A percentile compares a stretch with the other conserved stretches of the same genome.
Evolutionary conservation across 2,113 vertebrate genomes (phyloP).

Genomic region (Diphyllodes magnificus): DNA sequence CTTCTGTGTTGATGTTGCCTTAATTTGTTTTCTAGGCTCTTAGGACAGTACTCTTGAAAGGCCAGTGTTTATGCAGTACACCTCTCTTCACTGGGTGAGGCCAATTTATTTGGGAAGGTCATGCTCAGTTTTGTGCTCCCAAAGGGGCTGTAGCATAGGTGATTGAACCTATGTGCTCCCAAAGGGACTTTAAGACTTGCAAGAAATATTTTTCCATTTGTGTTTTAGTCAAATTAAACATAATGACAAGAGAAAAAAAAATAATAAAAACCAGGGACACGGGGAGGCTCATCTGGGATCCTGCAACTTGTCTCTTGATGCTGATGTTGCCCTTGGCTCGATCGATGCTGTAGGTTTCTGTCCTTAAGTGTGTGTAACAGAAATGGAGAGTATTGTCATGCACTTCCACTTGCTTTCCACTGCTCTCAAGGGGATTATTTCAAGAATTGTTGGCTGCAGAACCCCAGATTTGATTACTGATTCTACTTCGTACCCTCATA

Average conservation of each 20-base stretch:
- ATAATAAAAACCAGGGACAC: fast-evolving
- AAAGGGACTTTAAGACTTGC: neutral
- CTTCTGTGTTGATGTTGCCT: neutral
- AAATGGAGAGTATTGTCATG: neutral
- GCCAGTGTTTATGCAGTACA: neutral
- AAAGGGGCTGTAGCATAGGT: neutral
- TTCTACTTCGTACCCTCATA: neutral
- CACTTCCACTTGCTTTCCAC: neutral
- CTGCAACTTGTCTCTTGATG: neutral
- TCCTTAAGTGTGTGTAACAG: neutral
- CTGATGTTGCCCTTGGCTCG: neutral
- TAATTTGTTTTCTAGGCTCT: neutral
- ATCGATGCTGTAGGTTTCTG: neutral
- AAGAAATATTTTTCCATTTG: neutral
- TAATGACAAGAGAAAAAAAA: fast-evolving
- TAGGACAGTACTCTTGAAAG: neutral
- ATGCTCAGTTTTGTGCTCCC: neutral
- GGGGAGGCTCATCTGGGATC: neutral
- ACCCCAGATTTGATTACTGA: neutral
- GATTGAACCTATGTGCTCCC: neutral
- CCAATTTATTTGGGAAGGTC: neutral
- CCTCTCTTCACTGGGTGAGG: neutral
- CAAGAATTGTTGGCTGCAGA: neutral
- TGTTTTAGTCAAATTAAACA: neutral
- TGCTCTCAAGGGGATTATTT: neutral